Percentiles rank a stretch among this genome's conserved stretches.
Evolutionary conservation across 1,140 invertebrate species (phyloP).

Genomic region (Hydropsyche tenuis): DNA sequence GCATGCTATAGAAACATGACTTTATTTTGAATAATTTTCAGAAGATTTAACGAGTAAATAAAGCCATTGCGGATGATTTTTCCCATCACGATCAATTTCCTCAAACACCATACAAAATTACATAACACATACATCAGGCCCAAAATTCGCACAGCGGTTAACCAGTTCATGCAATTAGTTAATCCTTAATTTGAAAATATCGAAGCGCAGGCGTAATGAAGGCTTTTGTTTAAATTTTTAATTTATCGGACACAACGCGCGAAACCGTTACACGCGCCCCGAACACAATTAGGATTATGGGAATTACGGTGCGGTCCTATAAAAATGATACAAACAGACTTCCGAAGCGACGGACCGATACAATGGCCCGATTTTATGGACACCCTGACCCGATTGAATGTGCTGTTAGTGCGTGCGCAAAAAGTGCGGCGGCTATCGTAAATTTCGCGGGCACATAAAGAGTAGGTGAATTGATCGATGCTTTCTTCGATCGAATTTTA

Average conservation of each 20-base stretch:
- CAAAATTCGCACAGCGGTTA: no score
- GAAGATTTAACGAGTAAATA: no score
- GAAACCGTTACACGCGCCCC: constrained; percentile 17
- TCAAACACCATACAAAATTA: no score
- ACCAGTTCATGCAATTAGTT: background rate
- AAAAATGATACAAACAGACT: constrained; percentile 22
- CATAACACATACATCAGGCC: background rate
- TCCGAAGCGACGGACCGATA: background rate
- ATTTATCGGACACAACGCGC: constrained; percentile 17
- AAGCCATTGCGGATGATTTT: no score
- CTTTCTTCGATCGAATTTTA: background rate
- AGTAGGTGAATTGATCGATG: background rate
- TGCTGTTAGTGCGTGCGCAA: no score
- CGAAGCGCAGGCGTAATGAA: background rate
- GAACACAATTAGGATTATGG: constrained; percentile 25
- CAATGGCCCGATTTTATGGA: constrained; percentile 5
- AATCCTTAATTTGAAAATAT: constrained; percentile 21
- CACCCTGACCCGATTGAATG: background rate
- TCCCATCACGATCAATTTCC: no score
- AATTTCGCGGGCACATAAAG: background rate
- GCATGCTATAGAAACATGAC: no score
- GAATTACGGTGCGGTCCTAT: constrained; percentile 11
- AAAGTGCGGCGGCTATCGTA: background rate
- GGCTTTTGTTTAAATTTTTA: constrained; percentile 16
- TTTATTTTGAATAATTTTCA: no score